Evolutionary conservation across 2,888 invertebrate species (phyloP), one percentile per base, ranked within the genome.

Genomic region (Drosophila glabriapex): DNA sequence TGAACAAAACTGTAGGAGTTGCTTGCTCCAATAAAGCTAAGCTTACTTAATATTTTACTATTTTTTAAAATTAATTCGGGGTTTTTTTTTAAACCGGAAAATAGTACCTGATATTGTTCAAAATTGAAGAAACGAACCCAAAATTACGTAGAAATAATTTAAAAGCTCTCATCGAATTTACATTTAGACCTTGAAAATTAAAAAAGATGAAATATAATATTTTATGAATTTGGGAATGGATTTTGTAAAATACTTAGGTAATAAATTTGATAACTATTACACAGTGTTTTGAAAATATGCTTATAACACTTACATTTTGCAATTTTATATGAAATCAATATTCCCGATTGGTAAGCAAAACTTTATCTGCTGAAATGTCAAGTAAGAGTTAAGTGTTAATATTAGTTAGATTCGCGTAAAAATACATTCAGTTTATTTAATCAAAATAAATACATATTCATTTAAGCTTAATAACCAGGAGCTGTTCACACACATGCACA

Each of bases 401-500:
- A 16, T 25, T 9, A 46, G 16, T 7, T 16, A 9, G 4, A 46
- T 25, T 43, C 22, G 22, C 43, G 2, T 43, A 5, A 12, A 43
- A 43, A 2, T 25, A 46, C 7, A 25, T 9, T 16, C 7, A 46
- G 46, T 46, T 46, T 16, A 46, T 16, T 25, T 46, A 46, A 25
- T 46, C 46, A 46, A 46, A 46, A 16, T 7, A 14, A 28, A 28
- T 43, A 16, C 12, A 49, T 39, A 52, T 58, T 33, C 28, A 50
- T 52, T 75, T 43, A 56, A 55, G 46, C 33, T 41, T 22, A 12
- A 61, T 35, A 31, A 46, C 62, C 5, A 31, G 41, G 14, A 59
- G 46, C 58, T 49, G 22, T 33, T 59, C 7, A 56, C 41, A 28
- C 39, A 31, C 46, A 50, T 5, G 31, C 25, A 31, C 58, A 28